A percentile compares a stretch with the other conserved stretches of the same genome.
Evolutionary conservation across 2,113 vertebrate genomes (phyloP).

Genomic region (Rhabdornis inornatus): DNA sequence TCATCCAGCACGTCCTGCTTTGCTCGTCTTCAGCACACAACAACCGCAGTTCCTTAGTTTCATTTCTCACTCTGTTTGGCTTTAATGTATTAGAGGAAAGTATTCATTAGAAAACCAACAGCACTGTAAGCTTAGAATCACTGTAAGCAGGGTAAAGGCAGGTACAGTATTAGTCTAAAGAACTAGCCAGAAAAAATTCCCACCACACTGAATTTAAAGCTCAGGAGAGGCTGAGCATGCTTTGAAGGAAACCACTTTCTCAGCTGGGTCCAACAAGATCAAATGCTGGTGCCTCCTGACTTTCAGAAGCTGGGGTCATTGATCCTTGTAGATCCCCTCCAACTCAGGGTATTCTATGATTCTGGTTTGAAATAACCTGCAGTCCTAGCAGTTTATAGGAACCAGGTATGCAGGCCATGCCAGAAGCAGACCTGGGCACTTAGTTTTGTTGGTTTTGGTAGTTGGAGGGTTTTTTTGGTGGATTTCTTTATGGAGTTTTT

Average conservation of each 20-base stretch:
- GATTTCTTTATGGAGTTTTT: neutral
- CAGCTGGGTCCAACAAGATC: neutral
- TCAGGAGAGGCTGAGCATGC: neutral
- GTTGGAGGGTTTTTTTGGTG: neutral
- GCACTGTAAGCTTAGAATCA: neutral
- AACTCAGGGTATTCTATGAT: neutral
- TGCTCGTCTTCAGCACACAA: slow-evolving; percentile 95
- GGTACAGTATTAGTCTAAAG: neutral
- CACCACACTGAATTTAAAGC: neutral
- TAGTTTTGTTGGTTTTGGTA: neutral
- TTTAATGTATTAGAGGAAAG: slow-evolving; percentile 51
- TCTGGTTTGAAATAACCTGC: neutral
- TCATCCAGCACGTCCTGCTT: slow-evolving; percentile 91
- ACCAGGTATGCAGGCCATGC: neutral
- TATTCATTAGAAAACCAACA: neutral
- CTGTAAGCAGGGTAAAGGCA: neutral
- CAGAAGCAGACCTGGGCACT: neutral
- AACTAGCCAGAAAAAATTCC: neutral
- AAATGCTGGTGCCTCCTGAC: neutral
- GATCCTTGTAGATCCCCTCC: neutral
- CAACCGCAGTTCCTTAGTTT: slow-evolving; percentile 88
- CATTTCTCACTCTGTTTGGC: slow-evolving; percentile 87
- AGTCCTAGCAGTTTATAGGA: neutral
- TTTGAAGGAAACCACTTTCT: neutral
- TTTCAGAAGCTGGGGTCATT: neutral